Base-by-base conservation (phyloP, 2,888 invertebrate species). In the Metopia argyrocephala region DNA sequence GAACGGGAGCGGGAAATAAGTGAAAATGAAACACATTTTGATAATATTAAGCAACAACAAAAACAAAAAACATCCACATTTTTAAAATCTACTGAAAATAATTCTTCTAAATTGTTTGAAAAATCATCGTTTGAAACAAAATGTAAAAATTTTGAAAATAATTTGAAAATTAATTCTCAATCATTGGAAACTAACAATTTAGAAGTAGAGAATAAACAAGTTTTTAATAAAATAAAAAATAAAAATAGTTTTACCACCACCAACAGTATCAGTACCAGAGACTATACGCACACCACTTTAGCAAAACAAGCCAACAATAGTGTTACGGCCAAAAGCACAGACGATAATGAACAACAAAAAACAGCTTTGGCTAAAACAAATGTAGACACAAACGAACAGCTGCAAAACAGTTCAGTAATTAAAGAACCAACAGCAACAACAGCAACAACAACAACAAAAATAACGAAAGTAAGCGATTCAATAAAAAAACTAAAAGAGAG, bases 401-500 rank as follows among this genome's bases (percentile, higher is more conserved):
- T 84, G 79, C 69, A 71, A 79, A 69, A 59, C 70, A 73, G 69
- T 66, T 45, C 57, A 59, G 74, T 75, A 73, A 78, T 82, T 79
- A 81, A 78, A 81, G 81, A 76, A 76, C 76, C 79, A 79, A 52
- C 83, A 79, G 46, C 83, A 87, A 73, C 82, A 82, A 81, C 84
- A 84, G 69, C 83, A 84, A 82, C 61, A 61, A 66, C 9, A 56
- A 61, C 28, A 61, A 21, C 23, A 48, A 65, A 62, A 68, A 66
- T 61, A 68, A n/a, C 70, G 68, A 23, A 12, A 21, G n/a, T n/a
- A n/a, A 68, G 57, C 27, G 56, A 64, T 38, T 50, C 2, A 28
- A 18, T 31, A n/a, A 9, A 46, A 48, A 27, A 68, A 52, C 57
- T 54, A 15, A 7, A 1, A 50, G 71, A 31, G 15, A 69, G 31